A percentile compares a stretch with the other conserved stretches of the same genome.
These are phyloP conservation scores for Cephalopachus bancanus DNA, from an alignment of 2,797 vertebrate species.

Conservation along the genomic window DNA sequence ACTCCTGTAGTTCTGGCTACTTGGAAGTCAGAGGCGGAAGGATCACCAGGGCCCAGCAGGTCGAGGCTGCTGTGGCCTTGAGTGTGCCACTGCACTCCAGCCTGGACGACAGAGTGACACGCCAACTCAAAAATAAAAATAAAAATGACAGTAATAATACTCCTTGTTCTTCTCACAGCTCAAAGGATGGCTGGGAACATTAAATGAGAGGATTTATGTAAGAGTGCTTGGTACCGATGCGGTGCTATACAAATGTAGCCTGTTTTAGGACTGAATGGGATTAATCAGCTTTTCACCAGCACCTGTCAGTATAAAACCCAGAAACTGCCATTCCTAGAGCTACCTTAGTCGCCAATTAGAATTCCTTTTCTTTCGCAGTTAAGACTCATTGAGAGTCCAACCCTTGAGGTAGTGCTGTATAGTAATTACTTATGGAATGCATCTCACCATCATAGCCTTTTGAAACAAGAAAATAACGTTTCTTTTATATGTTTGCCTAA, in stretches of 20 bases:
- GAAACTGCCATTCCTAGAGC: slow-evolving; percentile 46
- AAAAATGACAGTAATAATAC: neutral
- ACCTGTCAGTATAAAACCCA: slow-evolving; percentile 71
- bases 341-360: slow-evolving; percentile 62
- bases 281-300: slow-evolving; percentile 74
- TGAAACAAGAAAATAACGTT: slow-evolving; percentile 9
- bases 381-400: slow-evolving; percentile 42
- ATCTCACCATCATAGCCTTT: slow-evolving; percentile 37
- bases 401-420: neutral
- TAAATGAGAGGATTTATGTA: neutral
- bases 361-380: slow-evolving; percentile 50
- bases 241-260: neutral
- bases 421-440: slow-evolving; percentile 34
- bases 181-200: neutral
- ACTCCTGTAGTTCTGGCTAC: too few species aligned
- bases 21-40: too few species aligned
- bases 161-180: slow-evolving; percentile 11
- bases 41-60: too few species aligned
- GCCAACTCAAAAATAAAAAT: too few species aligned
- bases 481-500: slow-evolving; percentile 59
- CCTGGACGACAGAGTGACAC: too few species aligned
- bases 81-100: too few species aligned
- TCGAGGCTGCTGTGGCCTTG: too few species aligned
- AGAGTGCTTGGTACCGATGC: neutral
- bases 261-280: slow-evolving; percentile 69